Conservation (phyloP, 2,888 invertebrate species). For the Lycocerus yunnanus region DNA sequence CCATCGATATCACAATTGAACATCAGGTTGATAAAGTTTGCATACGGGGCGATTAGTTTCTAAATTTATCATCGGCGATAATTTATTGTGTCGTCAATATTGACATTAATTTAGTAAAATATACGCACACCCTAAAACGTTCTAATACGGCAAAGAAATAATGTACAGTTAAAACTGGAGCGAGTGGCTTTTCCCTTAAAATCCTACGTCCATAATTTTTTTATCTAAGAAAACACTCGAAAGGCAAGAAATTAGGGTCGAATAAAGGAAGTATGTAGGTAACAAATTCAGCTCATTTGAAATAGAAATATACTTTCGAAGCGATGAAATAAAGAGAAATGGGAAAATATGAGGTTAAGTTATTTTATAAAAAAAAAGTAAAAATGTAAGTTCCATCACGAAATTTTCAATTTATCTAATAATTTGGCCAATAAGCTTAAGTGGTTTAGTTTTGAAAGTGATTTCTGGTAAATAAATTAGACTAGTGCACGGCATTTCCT, state of each 20-base stretch:
- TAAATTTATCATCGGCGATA: too few species aligned
- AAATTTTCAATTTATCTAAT: not conserved
- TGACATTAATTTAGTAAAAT: too few species aligned
- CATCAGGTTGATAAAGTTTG: not conserved
- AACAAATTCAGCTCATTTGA: not conserved
- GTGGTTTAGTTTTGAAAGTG: not conserved
- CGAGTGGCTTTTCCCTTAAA: not conserved
- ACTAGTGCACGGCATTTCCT: not conserved
- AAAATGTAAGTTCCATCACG: not conserved
- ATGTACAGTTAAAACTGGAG: too few species aligned
- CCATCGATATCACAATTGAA: not conserved
- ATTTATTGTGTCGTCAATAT: too few species aligned
- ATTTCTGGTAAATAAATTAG: not conserved
- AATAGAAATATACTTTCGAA: not conserved
- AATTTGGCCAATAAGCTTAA: not conserved
- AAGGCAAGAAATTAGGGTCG: not conserved
- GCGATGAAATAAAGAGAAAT: too few species aligned
- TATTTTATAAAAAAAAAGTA: not conserved
- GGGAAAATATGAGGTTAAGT: not conserved
- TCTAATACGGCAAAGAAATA: too few species aligned
- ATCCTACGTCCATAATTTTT: not conserved
- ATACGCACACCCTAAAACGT: too few species aligned
- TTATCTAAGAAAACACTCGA: not conserved
- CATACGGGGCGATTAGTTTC: not conserved
- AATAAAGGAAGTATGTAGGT: not conserved